A percentile compares a stretch with the other conserved stretches of the same genome.
Conservation (phyloP, 2,888 invertebrate genomes). For the Harpalus rufipes region DNA sequence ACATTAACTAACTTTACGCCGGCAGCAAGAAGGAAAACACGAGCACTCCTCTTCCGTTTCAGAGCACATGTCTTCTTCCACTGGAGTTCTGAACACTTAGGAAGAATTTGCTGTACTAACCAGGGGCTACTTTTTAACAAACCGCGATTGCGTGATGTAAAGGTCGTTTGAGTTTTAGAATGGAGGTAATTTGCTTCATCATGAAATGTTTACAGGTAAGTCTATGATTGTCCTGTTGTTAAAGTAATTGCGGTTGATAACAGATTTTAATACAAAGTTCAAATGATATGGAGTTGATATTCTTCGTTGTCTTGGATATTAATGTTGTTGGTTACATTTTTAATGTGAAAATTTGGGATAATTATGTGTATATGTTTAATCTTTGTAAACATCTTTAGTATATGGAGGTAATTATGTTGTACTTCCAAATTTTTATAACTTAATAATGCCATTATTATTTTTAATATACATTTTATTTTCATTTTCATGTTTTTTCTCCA, state of each 20-base stretch:
- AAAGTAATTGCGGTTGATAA: background rate
- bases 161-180: conserved; percentile 16
- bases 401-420: background rate
- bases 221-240: background rate
- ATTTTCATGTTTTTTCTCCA: too few species aligned
- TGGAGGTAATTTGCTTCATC: conserved; percentile 16
- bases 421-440: background rate
- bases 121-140: background rate
- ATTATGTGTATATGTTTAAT: background rate
- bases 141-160: conserved; percentile 8
- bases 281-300: background rate
- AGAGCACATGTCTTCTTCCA: background rate
- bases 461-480: background rate
- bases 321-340: background rate
- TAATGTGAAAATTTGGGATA: background rate
- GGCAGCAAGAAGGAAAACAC: background rate
- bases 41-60: background rate
- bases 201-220: conserved; percentile 20
- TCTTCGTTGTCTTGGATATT: background rate
- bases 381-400: background rate
- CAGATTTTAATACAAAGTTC: background rate
- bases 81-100: background rate
- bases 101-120: background rate
- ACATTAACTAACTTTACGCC: background rate
- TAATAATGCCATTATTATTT: background rate